Conservation (phyloP, 2,113 vertebrate genomes). For the Antigone vipio region DNA sequence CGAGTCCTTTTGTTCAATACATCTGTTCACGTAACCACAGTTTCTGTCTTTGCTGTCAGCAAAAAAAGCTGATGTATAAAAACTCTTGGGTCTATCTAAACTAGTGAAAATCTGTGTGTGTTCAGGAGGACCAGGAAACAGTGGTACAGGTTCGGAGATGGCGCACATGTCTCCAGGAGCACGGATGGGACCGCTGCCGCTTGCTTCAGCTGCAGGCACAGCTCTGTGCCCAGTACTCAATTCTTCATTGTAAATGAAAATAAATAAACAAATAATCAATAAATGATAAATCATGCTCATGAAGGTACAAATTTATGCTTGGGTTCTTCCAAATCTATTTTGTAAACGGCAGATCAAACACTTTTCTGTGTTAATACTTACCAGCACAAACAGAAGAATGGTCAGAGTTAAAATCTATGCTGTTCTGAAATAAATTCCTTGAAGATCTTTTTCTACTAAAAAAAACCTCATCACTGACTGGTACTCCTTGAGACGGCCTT, state of each 20-base stretch:
- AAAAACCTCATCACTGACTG: conserved; percentile 59
- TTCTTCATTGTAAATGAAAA: background rate
- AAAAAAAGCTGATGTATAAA: background rate
- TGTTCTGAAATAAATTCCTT: conserved; percentile 44
- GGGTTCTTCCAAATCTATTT: background rate
- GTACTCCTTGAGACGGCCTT: conserved; percentile 25
- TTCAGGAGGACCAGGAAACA: background rate
- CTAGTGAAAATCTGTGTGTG: no score
- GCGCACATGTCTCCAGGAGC: background rate
- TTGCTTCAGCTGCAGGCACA: background rate
- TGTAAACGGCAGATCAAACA: background rate
- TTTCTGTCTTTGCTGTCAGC: background rate
- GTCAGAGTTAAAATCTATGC: conserved; percentile 44
- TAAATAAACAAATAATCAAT: background rate
- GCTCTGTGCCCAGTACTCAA: no score
- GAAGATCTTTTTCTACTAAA: conserved; percentile 59
- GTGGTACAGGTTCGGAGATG: fast-evolving
- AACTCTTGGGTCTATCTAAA: no score
- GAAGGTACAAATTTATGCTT: background rate
- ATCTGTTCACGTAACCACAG: background rate
- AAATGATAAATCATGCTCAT: fast-evolving
- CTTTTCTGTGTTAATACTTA: conserved; percentile 37
- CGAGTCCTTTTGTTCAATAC: background rate
- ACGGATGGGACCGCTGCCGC: background rate
- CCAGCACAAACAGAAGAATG: conserved; percentile 38